Evolutionary conservation across 2,888 invertebrate genomes (phyloP), one percentile per base, ranked within the genome.

Genomic region (Ormia ochracea): DNA sequence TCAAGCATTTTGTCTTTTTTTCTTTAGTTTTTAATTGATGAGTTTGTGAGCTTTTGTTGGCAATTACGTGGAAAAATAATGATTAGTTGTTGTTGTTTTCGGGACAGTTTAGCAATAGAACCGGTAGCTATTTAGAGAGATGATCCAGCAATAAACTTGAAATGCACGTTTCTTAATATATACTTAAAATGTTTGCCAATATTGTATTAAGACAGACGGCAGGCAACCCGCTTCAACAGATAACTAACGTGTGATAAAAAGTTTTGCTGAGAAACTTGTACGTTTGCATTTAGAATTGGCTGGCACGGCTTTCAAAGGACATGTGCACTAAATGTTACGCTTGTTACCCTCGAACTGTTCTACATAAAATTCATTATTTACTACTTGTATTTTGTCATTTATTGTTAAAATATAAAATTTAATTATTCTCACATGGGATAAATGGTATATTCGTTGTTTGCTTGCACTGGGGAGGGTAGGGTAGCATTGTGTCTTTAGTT

Each of bases 101-200:
- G 33, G 14, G 6, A 76, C 41, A 43, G n/a, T 43, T 68, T 26
- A 26, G 1, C 1, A 38, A 19, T 10, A 38, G 52, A 80, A 80
- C 80, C 80, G 80, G 80, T 80, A 80, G 68, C 76, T 17, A 80
- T 80, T 80, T 73, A 63, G 45, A 56, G 14, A 65, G 54, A 54
- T 80, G 72, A 80, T 56, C 80, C 58, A 19, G 68, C 63, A 61
- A 76, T 80, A 80, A 80, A 80, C 80, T 68, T 68, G 80, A 80
- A 76, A 80, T 76, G 72, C 80, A 80, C 76, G 80, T 80, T 76
- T 66, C 59, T 31, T 1, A 4, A 23, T 28, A 26, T 2, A 9
- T 6, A 2, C 36, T 26, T 2, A 41, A 4, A n/a, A n/a, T n/a
- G 48, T 58, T 52, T 58, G 41, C 48, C 19, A 50, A 61, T 52